Conservation (phyloP, 2,888 invertebrate genomes). For the Agapostemon virescens region DNA sequence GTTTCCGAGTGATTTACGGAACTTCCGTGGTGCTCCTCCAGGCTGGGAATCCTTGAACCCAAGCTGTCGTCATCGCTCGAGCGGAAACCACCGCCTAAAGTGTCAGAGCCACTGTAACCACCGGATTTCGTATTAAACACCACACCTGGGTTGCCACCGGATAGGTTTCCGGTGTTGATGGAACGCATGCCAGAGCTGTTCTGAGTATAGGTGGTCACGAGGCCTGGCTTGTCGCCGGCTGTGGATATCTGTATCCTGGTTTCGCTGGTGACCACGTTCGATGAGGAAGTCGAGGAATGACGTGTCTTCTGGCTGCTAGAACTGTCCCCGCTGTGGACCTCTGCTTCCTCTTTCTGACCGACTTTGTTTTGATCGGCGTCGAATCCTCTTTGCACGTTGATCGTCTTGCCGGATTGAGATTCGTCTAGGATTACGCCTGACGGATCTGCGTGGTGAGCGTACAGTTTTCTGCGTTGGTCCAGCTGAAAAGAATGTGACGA, state of each 20-base stretch:
- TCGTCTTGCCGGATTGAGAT: constrained; percentile 64
- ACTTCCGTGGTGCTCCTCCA: constrained; percentile 18
- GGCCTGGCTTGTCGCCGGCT: constrained; percentile 49
- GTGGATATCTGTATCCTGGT: constrained; percentile 60
- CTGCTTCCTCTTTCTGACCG: constrained; percentile 49
- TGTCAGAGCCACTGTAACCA: constrained; percentile 30
- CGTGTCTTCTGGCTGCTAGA: constrained; percentile 61
- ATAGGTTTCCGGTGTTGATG: constrained; percentile 20
- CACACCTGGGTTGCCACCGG: constrained; percentile 43
- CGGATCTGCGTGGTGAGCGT: constrained; percentile 59
- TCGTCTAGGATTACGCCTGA: constrained; percentile 67
- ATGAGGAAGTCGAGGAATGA: constrained; percentile 45
- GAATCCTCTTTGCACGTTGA: constrained; percentile 68
- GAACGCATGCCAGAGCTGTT: constrained; percentile 60
- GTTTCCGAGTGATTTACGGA: constrained; percentile 36
- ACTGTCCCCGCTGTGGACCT: constrained; percentile 58
- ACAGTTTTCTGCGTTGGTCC: constrained; percentile 61
- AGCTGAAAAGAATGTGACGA: constrained; percentile 51
- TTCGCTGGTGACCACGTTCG: constrained; percentile 34
- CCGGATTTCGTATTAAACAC: constrained; percentile 61
- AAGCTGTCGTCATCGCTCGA: constrained; percentile 43
- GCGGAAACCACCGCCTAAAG: constrained; percentile 48
- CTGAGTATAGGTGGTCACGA: constrained; percentile 66
- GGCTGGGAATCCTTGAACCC: constrained; percentile 22
- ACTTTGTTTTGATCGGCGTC: constrained; percentile 56